These are phyloP conservation scores for Rhinoderma darwinii DNA, from an alignment of 2,113 vertebrate genomes.

Conservation along the genomic window DNA sequence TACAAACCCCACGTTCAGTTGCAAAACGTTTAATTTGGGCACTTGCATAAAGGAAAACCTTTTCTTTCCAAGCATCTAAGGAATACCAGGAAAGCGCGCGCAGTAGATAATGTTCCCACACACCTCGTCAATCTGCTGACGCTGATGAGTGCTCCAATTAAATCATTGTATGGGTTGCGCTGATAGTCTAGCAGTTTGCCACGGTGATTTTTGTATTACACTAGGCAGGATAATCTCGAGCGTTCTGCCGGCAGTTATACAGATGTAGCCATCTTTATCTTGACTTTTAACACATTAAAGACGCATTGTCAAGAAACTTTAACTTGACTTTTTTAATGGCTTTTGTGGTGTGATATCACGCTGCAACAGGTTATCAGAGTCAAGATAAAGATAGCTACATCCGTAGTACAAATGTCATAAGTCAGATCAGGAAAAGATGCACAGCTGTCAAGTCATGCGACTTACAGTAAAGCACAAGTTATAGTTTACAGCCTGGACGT, in stretches of 20 bases:
- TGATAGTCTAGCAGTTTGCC: constrained; percentile 20
- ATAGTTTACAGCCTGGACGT: neutral
- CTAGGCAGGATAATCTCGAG: neutral
- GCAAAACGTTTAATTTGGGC: neutral
- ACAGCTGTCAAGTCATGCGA: neutral
- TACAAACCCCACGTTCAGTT: neutral
- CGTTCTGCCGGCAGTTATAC: neutral
- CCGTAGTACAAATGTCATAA: neutral
- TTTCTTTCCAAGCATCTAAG: neutral
- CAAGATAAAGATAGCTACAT: too few species aligned
- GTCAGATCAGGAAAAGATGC: constrained; percentile 2
- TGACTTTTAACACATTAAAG: too few species aligned
- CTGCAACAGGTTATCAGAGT: too few species aligned
- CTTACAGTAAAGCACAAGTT: neutral
- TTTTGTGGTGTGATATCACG: too few species aligned
- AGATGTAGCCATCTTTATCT: too few species aligned
- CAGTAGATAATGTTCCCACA: constrained; percentile 2
- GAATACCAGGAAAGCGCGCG: neutral
- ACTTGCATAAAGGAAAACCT: neutral
- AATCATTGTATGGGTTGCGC: neutral
- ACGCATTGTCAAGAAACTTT: too few species aligned
- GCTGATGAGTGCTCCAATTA: neutral
- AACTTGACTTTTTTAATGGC: too few species aligned
- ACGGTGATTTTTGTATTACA: neutral
- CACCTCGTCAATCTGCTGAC: constrained; percentile 21